Base-by-base conservation (phyloP, 1,140 invertebrate species). In the Aphidius ervi region DNA sequence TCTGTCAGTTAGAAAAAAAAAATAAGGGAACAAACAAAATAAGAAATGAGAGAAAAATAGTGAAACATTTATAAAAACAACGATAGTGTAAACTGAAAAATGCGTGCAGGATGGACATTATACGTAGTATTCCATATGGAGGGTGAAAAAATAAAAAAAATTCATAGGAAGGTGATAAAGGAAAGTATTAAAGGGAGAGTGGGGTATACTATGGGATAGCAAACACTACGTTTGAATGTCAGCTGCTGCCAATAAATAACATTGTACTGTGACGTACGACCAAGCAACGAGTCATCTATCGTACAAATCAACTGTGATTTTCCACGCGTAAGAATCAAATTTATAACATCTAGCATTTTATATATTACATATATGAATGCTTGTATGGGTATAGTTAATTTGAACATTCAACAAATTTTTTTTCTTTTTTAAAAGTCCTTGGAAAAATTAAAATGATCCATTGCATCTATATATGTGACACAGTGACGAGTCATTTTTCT, bases 221-320 rank as follows among this genome's bases (percentile, higher is more conserved):
- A 59, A 54, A 56, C 23, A 45, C 62, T 40, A 55, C 59, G 62
- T 66, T 62, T 62, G 62, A 62, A 59, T 66, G 65, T 66, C 65
- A 66, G 65, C 65, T 66, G 65, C 62, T 66, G 57, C 62, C 58
- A 62, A 66, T 66, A 66, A 66, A 66, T 66, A 66, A 66, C 59
- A 53, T 58, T 49, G 42, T 31, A 60, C 65, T 58, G 45, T 64
- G 65, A 66, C 59, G 56, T 62, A 66, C 62, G 56, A 43, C n/a
- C 53, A 46, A 40, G 48, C 56, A 53, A 64, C 59, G 49, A 55
- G 60, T 64, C 59, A 64, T 66, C 62, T 55, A 62, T 66, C 62
- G 56, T 58, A 47, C 65, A 63, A 66, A 66, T 66, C 59, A 62
- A 63, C 65, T 59, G 62, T 59, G 63, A 66, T 66, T 64, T 63